A percentile compares a stretch with the other conserved stretches of the same genome.
phyloP scores from a whole-genome alignment of 92 coral and sea anemone species.

The Parazoanthus darwini region DNA sequence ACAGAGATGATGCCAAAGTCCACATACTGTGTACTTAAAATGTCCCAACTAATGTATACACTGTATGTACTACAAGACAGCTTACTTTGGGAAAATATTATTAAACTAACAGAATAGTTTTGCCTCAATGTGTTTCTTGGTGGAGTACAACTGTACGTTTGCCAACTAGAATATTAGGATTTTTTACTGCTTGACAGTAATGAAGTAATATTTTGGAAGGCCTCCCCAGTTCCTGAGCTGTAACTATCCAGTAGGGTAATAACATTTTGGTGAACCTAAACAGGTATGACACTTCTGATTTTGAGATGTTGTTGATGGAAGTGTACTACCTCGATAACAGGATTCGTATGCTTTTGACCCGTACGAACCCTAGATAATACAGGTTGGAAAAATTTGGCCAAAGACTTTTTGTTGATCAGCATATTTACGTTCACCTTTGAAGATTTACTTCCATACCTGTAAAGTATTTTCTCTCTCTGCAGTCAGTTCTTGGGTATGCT shows the following conservation, averaged over 20 bases:
- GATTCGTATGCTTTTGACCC: too few species aligned
- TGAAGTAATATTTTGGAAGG: neutral
- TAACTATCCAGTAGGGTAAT: neutral
- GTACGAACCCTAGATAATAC: too few species aligned
- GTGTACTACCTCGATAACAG: neutral
- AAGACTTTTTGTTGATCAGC: neutral
- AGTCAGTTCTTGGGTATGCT: constrained; percentile 89
- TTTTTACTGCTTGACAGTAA: neutral
- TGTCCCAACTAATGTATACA: too few species aligned
- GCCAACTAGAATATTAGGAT: neutral
- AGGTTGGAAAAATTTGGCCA: neutral
- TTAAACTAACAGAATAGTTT: too few species aligned
- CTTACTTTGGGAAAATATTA: too few species aligned
- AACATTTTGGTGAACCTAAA: neutral
- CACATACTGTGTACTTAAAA: too few species aligned
- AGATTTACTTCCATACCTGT: constrained; percentile 60
- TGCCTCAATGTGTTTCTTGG: too few species aligned
- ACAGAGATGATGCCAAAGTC: too few species aligned
- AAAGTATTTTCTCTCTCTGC: constrained; percentile 86
- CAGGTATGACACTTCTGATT: neutral
- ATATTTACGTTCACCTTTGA: neutral
- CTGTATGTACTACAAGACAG: too few species aligned
- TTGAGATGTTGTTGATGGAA: too few species aligned
- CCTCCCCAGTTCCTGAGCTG: neutral
- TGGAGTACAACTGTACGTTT: neutral